Conservation (phyloP, 64 coral and sea anemone species). For the Anthopleura sola region DNA sequence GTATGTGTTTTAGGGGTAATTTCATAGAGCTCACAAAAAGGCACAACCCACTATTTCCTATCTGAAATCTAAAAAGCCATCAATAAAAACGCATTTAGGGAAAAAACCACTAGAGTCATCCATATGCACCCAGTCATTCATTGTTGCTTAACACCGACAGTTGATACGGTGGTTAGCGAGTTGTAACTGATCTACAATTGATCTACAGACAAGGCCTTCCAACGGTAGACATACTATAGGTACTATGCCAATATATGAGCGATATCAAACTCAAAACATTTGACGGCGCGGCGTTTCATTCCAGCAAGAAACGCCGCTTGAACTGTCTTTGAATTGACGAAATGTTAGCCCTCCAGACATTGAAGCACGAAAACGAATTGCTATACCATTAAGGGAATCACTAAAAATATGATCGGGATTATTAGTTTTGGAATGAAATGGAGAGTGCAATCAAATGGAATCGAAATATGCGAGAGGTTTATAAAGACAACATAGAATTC, state of each 20-base stretch:
- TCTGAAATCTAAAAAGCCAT: conserved; percentile 27
- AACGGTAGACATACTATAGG: conserved; percentile 1
- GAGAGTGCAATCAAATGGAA: conserved; percentile 1
- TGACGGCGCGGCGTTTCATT: background rate
- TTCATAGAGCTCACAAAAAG: conserved; percentile 1
- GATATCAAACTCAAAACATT: conserved; percentile 8
- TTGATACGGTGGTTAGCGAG: background rate
- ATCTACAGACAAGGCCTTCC: conserved; percentile 2
- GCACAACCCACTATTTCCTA: background rate
- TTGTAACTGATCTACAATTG: conserved; percentile 10
- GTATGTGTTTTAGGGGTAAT: background rate
- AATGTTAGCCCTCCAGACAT: conserved; percentile 1
- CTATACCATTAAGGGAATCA: background rate
- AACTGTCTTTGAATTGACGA: background rate
- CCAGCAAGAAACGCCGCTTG: background rate
- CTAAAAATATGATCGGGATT: background rate
- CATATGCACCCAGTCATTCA: background rate
- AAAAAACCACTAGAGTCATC: conserved; percentile 12
- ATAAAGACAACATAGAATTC: conserved; percentile 7
- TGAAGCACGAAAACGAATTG: background rate
- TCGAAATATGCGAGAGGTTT: background rate
- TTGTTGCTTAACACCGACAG: conserved; percentile 6
- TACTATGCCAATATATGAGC: background rate
- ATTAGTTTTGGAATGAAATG: background rate
- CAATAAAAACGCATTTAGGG: conserved; percentile 20